Evolutionary conservation across 2,888 invertebrate genomes (phyloP).

Genomic region (Taenaris catops): DNA sequence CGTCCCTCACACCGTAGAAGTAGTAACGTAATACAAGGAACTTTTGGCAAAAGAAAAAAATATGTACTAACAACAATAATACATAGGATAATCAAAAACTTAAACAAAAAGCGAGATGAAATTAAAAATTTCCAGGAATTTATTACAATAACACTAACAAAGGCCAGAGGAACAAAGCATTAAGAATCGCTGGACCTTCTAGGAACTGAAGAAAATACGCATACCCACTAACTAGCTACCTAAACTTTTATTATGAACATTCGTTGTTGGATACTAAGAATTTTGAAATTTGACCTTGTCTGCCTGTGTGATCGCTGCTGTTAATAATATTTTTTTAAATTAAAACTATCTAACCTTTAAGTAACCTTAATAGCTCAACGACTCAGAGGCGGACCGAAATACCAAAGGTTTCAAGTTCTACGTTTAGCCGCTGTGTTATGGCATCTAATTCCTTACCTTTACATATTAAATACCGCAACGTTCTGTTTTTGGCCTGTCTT

Average conservation of each 20-base stretch:
- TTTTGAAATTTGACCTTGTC: conserved; percentile 20
- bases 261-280: conserved; percentile 20
- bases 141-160: conserved; percentile 12
- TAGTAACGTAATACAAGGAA: neutral
- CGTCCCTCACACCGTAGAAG: too few species aligned
- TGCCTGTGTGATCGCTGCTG: conserved; percentile 14
- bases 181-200: conserved; percentile 19
- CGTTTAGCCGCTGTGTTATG: too few species aligned
- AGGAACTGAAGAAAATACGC: conserved; percentile 14
- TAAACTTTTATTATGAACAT: conserved; percentile 14
- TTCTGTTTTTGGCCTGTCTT: too few species aligned
- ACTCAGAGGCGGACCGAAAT: neutral
- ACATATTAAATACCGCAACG: too few species aligned
- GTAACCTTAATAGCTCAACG: neutral
- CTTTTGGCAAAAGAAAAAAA: too few species aligned
- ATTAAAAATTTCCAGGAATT: conserved; percentile 4
- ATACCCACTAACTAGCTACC: conserved; percentile 11
- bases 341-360: conserved; percentile 7
- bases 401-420: too few species aligned
- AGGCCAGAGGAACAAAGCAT: conserved; percentile 8
- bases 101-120: conserved; percentile 1
- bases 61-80: neutral
- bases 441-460: too few species aligned
- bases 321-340: conserved; percentile 10
- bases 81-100: conserved; percentile 1